These are phyloP conservation scores for Drosophila nikananu DNA, from an alignment of 1,140 invertebrate species.

Conservation along the genomic window DNA sequence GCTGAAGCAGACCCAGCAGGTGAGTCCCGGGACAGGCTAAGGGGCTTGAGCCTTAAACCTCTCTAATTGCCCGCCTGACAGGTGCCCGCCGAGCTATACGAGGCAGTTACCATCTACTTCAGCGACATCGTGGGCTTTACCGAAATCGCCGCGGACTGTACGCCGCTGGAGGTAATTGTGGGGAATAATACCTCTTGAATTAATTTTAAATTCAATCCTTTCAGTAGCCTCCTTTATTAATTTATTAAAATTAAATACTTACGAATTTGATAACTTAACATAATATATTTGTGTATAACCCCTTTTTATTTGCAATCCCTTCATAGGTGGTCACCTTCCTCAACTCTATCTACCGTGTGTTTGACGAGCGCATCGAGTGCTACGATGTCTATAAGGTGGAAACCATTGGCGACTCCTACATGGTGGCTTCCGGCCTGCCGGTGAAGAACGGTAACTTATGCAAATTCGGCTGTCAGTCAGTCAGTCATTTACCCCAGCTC, in stretches of 20 bases:
- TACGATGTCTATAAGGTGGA: slow-evolving; percentile 97
- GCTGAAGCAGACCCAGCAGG: slow-evolving; percentile 91
- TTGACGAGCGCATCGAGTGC: slow-evolving; percentile 93
- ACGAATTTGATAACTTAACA: neutral
- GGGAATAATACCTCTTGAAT: neutral
- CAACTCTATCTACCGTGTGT: slow-evolving; percentile 94
- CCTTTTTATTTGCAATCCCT: too few relatives aligned
- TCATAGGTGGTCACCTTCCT: slow-evolving; percentile 94
- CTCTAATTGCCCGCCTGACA: slow-evolving; percentile 72
- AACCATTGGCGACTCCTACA: slow-evolving; percentile 97
- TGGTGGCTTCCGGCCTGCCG: slow-evolving; percentile 95
- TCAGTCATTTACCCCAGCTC: slow-evolving; percentile 22
- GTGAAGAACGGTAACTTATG: slow-evolving; percentile 90
- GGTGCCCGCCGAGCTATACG: slow-evolving; percentile 92
- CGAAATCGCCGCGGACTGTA: slow-evolving; percentile 92
- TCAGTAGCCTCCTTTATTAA: neutral
- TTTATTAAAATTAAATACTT: neutral
- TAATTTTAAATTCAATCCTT: neutral
- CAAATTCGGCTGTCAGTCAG: slow-evolving; percentile 70
- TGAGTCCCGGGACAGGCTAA: slow-evolving; percentile 63
- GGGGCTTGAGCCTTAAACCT: neutral
- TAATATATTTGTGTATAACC: too few relatives aligned
- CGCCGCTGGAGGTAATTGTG: slow-evolving; percentile 90
- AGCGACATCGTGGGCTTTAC: slow-evolving; percentile 97
- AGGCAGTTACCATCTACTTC: slow-evolving; percentile 94